phyloP scores from a whole-genome alignment of 2,113 vertebrate genomes.

The Oenanthe oenanthe region DNA sequence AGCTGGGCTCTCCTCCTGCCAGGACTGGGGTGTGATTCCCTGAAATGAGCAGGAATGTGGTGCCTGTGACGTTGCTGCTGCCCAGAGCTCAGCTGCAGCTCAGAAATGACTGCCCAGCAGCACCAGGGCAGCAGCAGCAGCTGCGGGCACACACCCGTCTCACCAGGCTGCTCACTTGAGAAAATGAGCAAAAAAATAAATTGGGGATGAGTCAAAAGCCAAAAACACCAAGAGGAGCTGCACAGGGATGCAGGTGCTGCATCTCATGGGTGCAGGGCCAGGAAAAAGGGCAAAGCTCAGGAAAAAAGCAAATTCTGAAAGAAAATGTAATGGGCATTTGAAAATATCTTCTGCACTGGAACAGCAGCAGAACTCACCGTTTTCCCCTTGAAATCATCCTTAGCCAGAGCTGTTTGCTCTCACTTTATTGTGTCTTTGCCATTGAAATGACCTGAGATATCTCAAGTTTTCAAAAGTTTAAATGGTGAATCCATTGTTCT shows the following conservation, averaged over 20 bases:
- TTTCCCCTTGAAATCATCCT: not conserved
- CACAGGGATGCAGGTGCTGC: not conserved
- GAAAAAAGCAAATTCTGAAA: not conserved
- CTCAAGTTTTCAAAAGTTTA: not conserved
- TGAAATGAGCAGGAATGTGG: not conserved
- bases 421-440: not conserved
- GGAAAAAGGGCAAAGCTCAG: not conserved
- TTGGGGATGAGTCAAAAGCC: not conserved
- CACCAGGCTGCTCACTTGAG: not conserved
- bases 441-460: not conserved
- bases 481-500: accelerated
- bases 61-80: not conserved
- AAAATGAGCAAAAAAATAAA: not conserved
- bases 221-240: not conserved
- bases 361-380: not conserved
- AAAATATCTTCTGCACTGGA: not conserved
- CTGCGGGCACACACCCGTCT: not conserved
- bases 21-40: not conserved
- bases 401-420: not conserved
- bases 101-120: not conserved
- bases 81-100: not conserved
- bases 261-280: not conserved
- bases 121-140: not conserved
- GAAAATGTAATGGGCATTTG: not conserved
- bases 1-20: not conserved